Base-by-base conservation (phyloP, 2,888 invertebrate species). In the Zaprionus lineosus region DNA sequence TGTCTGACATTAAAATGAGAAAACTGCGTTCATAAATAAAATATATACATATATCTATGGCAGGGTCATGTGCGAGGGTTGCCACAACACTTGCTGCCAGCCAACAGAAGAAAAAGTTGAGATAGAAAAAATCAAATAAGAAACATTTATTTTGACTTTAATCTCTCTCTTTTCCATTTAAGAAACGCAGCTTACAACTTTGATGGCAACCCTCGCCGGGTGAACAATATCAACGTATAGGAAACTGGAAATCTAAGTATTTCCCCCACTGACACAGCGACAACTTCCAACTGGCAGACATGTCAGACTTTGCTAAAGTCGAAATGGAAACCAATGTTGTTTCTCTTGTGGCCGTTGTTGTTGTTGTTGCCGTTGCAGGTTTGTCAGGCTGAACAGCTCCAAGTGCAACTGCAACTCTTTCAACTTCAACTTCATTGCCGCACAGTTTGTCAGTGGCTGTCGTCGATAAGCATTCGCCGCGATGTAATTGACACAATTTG, bases 401-500 rank as follows among this genome's bases (percentile, higher is more conserved):
- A 71, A 65, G 66, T 66, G 67, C 67, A 68, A 68, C 47, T 46
- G 57, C 71, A 39, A 33, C 18, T 24, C 21, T 16, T 41, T 0
- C 46, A 9, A 46, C 24, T 64, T 16, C 47, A 41, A 36, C 62
- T 48, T 40, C 57, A 41, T 41, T 43, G 51, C 26, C 8, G 39
- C 52, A 55, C 57, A 78, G 74, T 72, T 77, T 74, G 86, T 81
- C 84, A 79, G 73, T 18, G 59, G 48, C 64, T 74, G 74, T 70
- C 78, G 66, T 66, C 82, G 78, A 79, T 83, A 81, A 81, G 68
- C 81, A 67, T 63, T 66, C 66, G 70, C 79, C 56, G 64, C 76
- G 56, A 74, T 77, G 81, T 82, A 82, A 82, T 86, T 86, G 82
- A 82, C 82, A 82, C 82, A 82, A 82, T 82, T 82, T 86, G 77